These are phyloP conservation scores for Agriotes lineatus DNA, from an alignment of 2,888 invertebrate species.

Conservation along the genomic window DNA sequence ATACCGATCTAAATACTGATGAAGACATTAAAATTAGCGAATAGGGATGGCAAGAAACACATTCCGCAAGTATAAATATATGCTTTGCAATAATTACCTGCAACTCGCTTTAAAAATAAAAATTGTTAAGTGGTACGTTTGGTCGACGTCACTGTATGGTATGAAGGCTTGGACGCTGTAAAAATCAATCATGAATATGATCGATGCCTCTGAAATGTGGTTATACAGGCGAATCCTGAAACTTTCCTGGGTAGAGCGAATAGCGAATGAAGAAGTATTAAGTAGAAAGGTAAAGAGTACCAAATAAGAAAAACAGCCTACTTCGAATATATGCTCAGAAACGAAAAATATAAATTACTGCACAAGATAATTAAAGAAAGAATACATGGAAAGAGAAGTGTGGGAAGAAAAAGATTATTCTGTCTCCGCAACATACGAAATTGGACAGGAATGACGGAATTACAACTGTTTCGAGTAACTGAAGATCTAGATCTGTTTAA, in stretches of 20 bases:
- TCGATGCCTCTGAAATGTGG: slow-evolving; percentile 10
- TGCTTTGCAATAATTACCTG: slow-evolving; percentile 21
- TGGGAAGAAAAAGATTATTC: too few relatives aligned
- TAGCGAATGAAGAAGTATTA: slow-evolving; percentile 15
- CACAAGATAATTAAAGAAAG: too few relatives aligned
- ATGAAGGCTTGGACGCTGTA: slow-evolving; percentile 1
- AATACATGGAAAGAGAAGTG: too few relatives aligned
- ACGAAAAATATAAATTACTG: too few relatives aligned
- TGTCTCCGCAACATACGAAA: too few relatives aligned
- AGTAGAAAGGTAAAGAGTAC: too few relatives aligned
- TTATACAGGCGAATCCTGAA: neutral
- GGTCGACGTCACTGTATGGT: slow-evolving; percentile 20
- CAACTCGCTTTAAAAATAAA: slow-evolving; percentile 14
- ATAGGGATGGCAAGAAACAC: slow-evolving; percentile 21
- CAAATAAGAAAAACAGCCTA: too few relatives aligned
- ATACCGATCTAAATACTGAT: slow-evolving; percentile 12
- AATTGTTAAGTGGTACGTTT: slow-evolving; percentile 24
- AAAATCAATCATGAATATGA: neutral
- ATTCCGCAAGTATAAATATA: slow-evolving; percentile 17
- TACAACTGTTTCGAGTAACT: too few relatives aligned
- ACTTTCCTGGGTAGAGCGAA: neutral
- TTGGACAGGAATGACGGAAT: too few relatives aligned
- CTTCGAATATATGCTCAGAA: too few relatives aligned
- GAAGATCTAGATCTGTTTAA: too few relatives aligned
- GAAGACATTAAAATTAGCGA: slow-evolving; percentile 12